Percentiles rank a stretch among this genome's conserved stretches.
Evolutionary conservation across 1,140 invertebrate genomes (phyloP).

Genomic region (Pseudomyrmex sp.): DNA sequence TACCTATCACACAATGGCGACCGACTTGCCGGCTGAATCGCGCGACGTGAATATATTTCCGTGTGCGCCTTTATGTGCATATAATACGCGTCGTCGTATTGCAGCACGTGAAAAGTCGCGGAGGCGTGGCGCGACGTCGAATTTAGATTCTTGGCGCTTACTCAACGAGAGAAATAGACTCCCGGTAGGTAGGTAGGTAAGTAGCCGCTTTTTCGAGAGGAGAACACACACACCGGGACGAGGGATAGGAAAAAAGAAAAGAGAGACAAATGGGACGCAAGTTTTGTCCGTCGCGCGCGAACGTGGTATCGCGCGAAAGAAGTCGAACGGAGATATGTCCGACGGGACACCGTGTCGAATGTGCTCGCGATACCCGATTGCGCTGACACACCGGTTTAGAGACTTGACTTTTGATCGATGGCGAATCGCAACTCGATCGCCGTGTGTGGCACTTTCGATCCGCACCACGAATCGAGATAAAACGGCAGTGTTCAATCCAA

Average conservation of each 20-base stretch:
- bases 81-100: background rate
- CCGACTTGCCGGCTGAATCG: slow-evolving; percentile 14
- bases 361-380: background rate
- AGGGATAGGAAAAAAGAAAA: background rate
- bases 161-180: slow-evolving; percentile 62
- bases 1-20: background rate
- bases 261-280: background rate
- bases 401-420: slow-evolving; percentile 28
- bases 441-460: slow-evolving; percentile 13
- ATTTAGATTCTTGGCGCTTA: slow-evolving; percentile 62
- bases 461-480: background rate
- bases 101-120: slow-evolving; percentile 51
- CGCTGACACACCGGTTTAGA: slow-evolving; percentile 24
- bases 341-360: background rate
- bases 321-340: slow-evolving; percentile 12
- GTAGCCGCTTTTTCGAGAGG: slow-evolving; percentile 31
- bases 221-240: background rate
- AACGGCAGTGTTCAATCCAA: background rate
- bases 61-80: slow-evolving; percentile 8
- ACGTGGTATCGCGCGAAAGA: background rate
- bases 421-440: slow-evolving; percentile 14
- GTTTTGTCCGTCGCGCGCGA: slow-evolving; percentile 2
- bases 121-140: slow-evolving; percentile 55
- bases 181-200: slow-evolving; percentile 20
- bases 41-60: slow-evolving; percentile 17